Percentiles rank a stretch among this genome's conserved stretches.
These are phyloP conservation scores for Diorhabda elongata DNA, from an alignment of 1,140 invertebrate species.

Conservation along the genomic window DNA sequence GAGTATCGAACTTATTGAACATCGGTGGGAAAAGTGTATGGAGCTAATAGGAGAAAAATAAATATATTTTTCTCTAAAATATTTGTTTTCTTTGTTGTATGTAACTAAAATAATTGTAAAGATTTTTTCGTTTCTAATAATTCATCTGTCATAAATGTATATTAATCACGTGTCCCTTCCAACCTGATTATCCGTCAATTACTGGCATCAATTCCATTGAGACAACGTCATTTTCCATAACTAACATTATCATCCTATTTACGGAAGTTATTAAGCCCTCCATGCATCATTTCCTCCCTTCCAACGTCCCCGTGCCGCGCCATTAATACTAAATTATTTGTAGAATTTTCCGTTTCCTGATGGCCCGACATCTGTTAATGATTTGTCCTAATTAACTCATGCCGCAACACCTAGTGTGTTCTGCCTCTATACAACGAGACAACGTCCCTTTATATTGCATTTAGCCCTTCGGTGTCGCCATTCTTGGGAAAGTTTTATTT, in stretches of 20 bases:
- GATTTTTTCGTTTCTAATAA: no score
- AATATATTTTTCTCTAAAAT: no score
- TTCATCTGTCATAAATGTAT: no score
- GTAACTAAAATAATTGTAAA: no score
- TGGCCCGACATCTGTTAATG: constrained; percentile 40
- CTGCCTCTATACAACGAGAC: neutral
- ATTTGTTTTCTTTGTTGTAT: no score
- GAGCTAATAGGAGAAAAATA: no score
- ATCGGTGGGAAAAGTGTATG: no score
- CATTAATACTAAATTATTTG: constrained; percentile 42
- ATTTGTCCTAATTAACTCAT: constrained; percentile 39
- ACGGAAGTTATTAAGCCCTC: constrained; percentile 1
- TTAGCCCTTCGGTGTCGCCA: neutral
- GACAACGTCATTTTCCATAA: constrained; percentile 2
- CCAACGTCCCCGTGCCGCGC: constrained; percentile 1
- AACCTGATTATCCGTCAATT: neutral
- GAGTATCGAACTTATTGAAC: no score
- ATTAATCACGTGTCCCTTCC: no score
- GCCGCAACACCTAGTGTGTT: constrained; percentile 8
- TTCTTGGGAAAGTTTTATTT: no score
- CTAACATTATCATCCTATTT: constrained; percentile 2
- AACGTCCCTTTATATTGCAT: neutral
- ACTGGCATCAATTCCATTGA: neutral
- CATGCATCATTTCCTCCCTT: constrained; percentile 1
- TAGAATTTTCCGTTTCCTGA: constrained; percentile 38